Evolutionary conservation across 1,140 invertebrate species (phyloP).

Genomic region (Diorhabda elongata): DNA sequence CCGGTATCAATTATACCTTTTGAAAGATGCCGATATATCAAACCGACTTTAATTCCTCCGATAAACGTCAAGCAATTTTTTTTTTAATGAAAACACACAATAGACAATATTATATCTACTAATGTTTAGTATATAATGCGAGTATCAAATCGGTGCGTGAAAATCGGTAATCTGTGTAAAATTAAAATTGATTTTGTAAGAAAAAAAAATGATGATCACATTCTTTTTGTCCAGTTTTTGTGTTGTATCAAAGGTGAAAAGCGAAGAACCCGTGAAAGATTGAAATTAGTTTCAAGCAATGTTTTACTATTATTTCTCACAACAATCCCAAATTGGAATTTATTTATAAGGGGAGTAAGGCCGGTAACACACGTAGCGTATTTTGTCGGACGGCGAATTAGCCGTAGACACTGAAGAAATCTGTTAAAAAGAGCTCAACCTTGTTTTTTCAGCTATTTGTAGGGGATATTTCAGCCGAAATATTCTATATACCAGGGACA

Average conservation of each 20-base stretch:
- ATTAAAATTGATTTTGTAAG: conserved; percentile 3
- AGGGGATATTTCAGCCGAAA: too few species aligned
- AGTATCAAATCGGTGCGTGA: not conserved
- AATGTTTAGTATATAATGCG: too few species aligned
- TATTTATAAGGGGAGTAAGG: not conserved
- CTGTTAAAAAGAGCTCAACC: too few species aligned
- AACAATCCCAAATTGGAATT: not conserved
- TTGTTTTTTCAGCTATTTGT: too few species aligned
- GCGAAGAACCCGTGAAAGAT: not conserved
- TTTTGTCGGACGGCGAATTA: too few species aligned
- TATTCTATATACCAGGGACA: too few species aligned
- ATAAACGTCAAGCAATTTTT: too few species aligned
- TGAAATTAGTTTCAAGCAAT: not conserved
- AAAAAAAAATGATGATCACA: not conserved
- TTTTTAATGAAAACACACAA: too few species aligned
- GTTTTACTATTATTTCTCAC: not conserved
- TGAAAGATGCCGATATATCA: not conserved
- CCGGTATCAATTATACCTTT: not conserved
- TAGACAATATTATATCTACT: too few species aligned
- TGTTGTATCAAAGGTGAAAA: not conserved
- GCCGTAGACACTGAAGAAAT: too few species aligned
- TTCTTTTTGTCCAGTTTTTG: not conserved
- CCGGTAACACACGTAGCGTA: too few species aligned
- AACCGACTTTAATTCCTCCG: too few species aligned
- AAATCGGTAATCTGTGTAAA: conserved; percentile 1